These are phyloP conservation scores for Anagrus nilaparvatae DNA, from an alignment of 1,140 invertebrate species.

Conservation along the genomic window DNA sequence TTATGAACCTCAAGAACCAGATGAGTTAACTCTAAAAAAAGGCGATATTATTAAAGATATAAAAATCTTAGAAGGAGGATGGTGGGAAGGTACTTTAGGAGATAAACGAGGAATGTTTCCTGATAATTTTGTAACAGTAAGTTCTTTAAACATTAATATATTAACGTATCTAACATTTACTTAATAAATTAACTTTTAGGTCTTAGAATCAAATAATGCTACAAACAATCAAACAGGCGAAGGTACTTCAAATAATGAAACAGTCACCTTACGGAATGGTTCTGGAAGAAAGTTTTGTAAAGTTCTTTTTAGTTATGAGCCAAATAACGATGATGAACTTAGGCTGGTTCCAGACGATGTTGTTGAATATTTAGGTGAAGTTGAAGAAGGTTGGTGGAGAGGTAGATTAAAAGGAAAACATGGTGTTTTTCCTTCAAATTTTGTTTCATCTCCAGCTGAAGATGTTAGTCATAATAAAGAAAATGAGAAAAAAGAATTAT, in stretches of 20 bases:
- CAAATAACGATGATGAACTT: slow-evolving; percentile 86
- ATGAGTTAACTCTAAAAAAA: slow-evolving; percentile 77
- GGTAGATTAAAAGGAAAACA: slow-evolving; percentile 62
- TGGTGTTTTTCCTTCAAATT: slow-evolving; percentile 90
- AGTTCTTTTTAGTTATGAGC: slow-evolving; percentile 84
- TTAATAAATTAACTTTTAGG: not conserved
- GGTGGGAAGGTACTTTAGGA: slow-evolving; percentile 91
- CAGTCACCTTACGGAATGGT: slow-evolving; percentile 33
- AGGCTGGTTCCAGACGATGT: slow-evolving; percentile 75
- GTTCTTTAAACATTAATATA: slow-evolving; percentile 13
- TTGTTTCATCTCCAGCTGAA: slow-evolving; percentile 50
- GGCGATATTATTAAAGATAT: slow-evolving; percentile 83
- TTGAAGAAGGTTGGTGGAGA: slow-evolving; percentile 85
- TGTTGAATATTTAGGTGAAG: slow-evolving; percentile 79
- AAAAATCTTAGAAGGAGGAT: slow-evolving; percentile 77
- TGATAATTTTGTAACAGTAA: slow-evolving; percentile 86
- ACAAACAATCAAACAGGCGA: slow-evolving; percentile 9
- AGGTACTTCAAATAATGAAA: slow-evolving; percentile 21
- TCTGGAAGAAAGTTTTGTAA: slow-evolving; percentile 55
- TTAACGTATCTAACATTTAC: not conserved
- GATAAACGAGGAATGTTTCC: slow-evolving; percentile 93
- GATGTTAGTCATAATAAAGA: slow-evolving; percentile 25
- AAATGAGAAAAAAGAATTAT: slow-evolving; percentile 52
- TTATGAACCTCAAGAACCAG: slow-evolving; percentile 67
- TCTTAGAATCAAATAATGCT: not conserved